Percentiles rank a stretch among this genome's conserved stretches.
Evolutionary conservation across 2,888 invertebrate genomes (phyloP).

Genomic region (Brachyptera risi): DNA sequence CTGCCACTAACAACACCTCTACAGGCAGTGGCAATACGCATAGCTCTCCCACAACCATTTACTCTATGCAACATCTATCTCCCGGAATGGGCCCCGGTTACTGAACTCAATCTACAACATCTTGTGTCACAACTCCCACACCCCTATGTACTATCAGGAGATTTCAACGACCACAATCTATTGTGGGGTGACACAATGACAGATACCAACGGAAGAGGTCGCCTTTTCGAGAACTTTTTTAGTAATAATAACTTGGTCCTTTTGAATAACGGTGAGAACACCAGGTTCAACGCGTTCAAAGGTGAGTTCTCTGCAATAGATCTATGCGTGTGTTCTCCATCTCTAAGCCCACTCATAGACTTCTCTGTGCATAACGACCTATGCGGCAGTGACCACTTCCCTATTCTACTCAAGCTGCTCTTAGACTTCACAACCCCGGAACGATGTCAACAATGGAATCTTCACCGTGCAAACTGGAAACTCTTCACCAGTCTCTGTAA

Average conservation of each 20-base stretch:
- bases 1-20: too few relatives aligned
- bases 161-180: too few relatives aligned
- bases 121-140: too few relatives aligned
- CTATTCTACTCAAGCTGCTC: background rate
- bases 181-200: too few relatives aligned
- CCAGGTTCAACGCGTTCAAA: background rate
- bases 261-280: too few relatives aligned
- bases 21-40: slow-evolving; percentile 1
- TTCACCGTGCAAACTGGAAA: background rate
- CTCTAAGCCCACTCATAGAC: background rate
- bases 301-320: slow-evolving; percentile 1
- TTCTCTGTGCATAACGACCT: slow-evolving; percentile 2
- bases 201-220: too few relatives aligned
- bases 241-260: too few relatives aligned
- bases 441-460: background rate
- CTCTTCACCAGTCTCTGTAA: background rate
- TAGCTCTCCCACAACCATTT: background rate
- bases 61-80: slow-evolving; percentile 6
- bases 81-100: too few relatives aligned
- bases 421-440: background rate
- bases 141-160: too few relatives aligned
- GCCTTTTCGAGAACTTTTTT: too few relatives aligned
- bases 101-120: too few relatives aligned
- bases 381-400: slow-evolving; percentile 6
- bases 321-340: too few relatives aligned